A percentile compares a stretch with the other conserved stretches of the same genome.
Conservation (phyloP, 1,140 invertebrate species). For the Eumaeus atala region DNA sequence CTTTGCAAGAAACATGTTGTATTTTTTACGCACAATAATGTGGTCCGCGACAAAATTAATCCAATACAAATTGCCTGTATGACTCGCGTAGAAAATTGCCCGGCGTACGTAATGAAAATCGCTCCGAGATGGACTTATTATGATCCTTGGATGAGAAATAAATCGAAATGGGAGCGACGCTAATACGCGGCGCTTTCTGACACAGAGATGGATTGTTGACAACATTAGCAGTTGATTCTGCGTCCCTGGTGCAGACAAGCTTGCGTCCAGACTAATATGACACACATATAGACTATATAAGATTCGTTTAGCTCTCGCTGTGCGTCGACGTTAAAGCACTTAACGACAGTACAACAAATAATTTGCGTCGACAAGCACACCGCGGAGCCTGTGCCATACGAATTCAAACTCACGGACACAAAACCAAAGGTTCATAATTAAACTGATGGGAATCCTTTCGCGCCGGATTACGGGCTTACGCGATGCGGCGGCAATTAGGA, state of each 20-base stretch:
- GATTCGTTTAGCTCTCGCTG: constrained; percentile 34
- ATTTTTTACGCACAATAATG: constrained; percentile 54
- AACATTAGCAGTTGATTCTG: constrained; percentile 55
- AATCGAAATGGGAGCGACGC: constrained; percentile 69
- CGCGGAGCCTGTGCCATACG: constrained; percentile 47
- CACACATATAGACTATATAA: constrained; percentile 36
- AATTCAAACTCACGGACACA: constrained; percentile 58
- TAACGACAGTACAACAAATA: constrained; percentile 41
- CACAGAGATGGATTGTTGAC: constrained; percentile 69
- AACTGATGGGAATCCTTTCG: constrained; percentile 45
- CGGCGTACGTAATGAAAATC: constrained; percentile 41
- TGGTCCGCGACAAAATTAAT: constrained; percentile 49
- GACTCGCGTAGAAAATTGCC: constrained; percentile 39
- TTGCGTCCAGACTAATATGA: constrained; percentile 24
- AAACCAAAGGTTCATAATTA: constrained; percentile 32
- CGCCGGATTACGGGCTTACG: constrained; percentile 65
- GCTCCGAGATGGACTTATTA: constrained; percentile 38
- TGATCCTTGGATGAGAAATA: constrained; percentile 43
- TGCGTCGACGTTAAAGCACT: constrained; percentile 34
- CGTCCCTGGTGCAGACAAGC: constrained; percentile 16
- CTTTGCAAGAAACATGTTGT: constrained; percentile 45
- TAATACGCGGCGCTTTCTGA: constrained; percentile 65
- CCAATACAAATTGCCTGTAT: constrained; percentile 51
- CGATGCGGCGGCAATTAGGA: constrained; percentile 70
- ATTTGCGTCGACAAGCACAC: constrained; percentile 51